Base-by-base conservation (phyloP, 2,113 vertebrate genomes). In the Polypterus senegalus region DNA sequence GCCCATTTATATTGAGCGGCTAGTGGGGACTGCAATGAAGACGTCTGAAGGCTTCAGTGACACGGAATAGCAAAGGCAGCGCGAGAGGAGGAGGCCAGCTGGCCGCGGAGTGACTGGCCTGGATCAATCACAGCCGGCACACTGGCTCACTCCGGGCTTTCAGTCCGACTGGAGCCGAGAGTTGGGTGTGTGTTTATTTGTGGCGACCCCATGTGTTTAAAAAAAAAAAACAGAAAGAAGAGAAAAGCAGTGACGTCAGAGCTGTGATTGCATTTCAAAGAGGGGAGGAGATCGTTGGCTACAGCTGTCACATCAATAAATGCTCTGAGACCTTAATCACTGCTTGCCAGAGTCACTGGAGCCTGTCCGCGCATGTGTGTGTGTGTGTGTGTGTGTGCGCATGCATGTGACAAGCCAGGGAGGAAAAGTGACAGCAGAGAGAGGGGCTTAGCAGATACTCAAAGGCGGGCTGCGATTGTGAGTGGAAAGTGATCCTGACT, bases 371-470 rank as follows among this genome's bases (percentile, higher is more conserved):
- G 49, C 27, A 27, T 10, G 54, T 55, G 7, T 55, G n/a, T 10
- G 8, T 55, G n/a, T 55, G 54, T 55, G 54, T 55, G 54, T 55
- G 54, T 55, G 54, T 55, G 54, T 55, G n/a, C 10, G 10, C 6
- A 27, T 2, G 9, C 54, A 8, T 10, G 9, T 9, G 54, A 55
- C 10, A 3, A 55, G 43, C 5, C 54, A 5, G 43, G 9, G 5
- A 5, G 2, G 54, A 4, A 10, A 55, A 5, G 45, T 5, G n/a
- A 58, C 8, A 58, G 57, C 63, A 69, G 45, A 9, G 66, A 65
- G 54, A 58, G 27, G 65, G 57, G 43, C 71, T 2, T 71, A 76
- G 27, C 57, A 46, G 10, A 72, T 71, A 2, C 71, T 71, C 5
- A 72, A 69, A 0, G 55, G 58, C 3, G 44, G 61, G 60, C 65